Evolutionary conservation across 1,140 invertebrate species (phyloP), one percentile per base, ranked within the genome.

Genomic region (Mercenaria mercenaria): DNA sequence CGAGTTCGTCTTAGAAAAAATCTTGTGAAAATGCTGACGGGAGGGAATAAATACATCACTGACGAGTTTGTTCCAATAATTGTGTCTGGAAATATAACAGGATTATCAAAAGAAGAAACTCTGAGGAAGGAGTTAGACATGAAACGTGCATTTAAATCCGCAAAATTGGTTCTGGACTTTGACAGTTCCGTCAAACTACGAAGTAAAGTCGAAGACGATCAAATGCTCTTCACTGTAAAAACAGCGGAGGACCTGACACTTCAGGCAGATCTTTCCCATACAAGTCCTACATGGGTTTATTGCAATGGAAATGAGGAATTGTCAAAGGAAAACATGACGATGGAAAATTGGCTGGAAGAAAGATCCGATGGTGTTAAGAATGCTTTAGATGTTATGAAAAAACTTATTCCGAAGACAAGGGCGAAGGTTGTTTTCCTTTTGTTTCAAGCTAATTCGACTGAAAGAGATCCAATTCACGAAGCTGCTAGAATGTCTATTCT

Each of bases 21-120:
- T 26, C 79, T 81, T 0, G 37, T 26, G 0, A 81, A 81, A 59
- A 8, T 61, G 47, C 32, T 81, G 11, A 81, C 79, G 1, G 56
- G 79, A 1, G 79, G 79, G 0, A 61, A 56, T 41, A 81, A 59
- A 26, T 81, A 59, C 29, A n/a, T 81, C 34, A 81, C 79, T 41
- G 79, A 81, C 56, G 79, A 43, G 20, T 81, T 37, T 61, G 26
- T 81, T 37, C 79, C 79, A 34, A 39, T 81, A 39, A 81, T 81
- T 59, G 39, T 56, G 1, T 59, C 50, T 0, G 79, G 79, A n/a
- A 39, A 81, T 3, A 81, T 81, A 39, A 56, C 50, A 4, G 52
- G 52, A n/a, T 18, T 2, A 26, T 10, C 47, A 56, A 61, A 59
- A 2, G 79, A 81, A 81, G 32, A 13, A n/a, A 1, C 59, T 26